Evolutionary conservation across 35 echinoderm and acorn worm species (phyloP).

Genomic region (Amphiura filiformis): DNA sequence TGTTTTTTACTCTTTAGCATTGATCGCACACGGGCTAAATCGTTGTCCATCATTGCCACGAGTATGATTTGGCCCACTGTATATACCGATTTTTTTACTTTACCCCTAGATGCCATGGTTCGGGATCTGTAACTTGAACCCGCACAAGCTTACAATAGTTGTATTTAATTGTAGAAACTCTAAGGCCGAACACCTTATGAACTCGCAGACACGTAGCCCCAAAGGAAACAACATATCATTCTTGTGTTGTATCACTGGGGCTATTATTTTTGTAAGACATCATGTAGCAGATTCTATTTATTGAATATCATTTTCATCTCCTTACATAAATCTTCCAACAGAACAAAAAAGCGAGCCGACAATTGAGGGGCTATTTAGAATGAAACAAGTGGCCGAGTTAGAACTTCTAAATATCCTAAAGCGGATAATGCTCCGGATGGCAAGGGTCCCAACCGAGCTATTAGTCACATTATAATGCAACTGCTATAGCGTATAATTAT

Average conservation of each 20-base stretch:
- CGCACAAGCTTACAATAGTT: not conserved
- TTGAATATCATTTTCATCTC: not conserved
- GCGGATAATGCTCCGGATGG: too few relatives aligned
- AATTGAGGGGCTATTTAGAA: not conserved
- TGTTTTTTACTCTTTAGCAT: constrained; percentile 6
- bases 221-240: not conserved
- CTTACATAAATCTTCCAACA: not conserved
- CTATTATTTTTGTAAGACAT: not conserved
- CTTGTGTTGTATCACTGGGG: not conserved
- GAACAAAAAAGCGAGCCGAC: not conserved
- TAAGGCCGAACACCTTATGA: constrained; percentile 2
- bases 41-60: not conserved
- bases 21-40: not conserved
- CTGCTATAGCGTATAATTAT: too few relatives aligned
- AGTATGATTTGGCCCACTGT: not conserved
- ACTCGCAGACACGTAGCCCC: not conserved
- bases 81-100: not conserved
- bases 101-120: not conserved
- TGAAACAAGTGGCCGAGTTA: not conserved
- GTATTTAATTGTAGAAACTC: not conserved
- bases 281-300: not conserved
- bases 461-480: too few relatives aligned
- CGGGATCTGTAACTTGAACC: not conserved
- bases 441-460: too few relatives aligned
- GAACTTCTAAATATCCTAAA: not conserved